Percentiles rank a stretch among this genome's conserved stretches.
These are phyloP conservation scores for Scaptomyza cyrtandrae DNA, from an alignment of 2,888 invertebrate species.

Conservation along the genomic window DNA sequence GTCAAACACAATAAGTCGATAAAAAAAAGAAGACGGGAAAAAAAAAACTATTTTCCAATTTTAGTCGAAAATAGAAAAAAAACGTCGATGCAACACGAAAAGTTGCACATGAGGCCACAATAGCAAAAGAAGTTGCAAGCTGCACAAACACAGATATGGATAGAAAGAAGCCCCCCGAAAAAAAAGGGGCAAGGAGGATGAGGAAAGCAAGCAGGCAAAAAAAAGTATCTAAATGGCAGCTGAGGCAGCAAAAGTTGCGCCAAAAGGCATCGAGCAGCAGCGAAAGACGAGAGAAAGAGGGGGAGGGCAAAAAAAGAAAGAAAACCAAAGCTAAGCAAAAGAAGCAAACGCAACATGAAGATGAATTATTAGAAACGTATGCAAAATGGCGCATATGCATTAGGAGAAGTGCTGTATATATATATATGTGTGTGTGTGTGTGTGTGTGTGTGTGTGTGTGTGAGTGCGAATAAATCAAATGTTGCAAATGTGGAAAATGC, in stretches of 20 bases:
- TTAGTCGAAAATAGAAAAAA: slow-evolving; percentile 18
- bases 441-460: slow-evolving; percentile 12
- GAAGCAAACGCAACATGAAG: slow-evolving; percentile 47
- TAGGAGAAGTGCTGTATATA: slow-evolving; percentile 32
- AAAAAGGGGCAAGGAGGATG: slow-evolving; percentile 1
- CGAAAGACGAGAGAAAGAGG: slow-evolving; percentile 1
- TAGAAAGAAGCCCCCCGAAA: not conserved
- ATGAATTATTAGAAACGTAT: slow-evolving; percentile 74
- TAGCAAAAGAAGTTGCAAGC: slow-evolving; percentile 41
- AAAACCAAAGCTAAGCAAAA: slow-evolving; percentile 13
- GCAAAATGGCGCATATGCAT: slow-evolving; percentile 74
- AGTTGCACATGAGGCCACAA: slow-evolving; percentile 43
- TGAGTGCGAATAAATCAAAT: slow-evolving; percentile 62
- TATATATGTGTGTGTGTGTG: slow-evolving; percentile 13
- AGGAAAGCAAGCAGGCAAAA: not conserved
- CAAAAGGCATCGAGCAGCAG: slow-evolving; percentile 17
- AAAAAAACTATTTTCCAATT: slow-evolving; percentile 71
- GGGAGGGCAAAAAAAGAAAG: slow-evolving; percentile 16
- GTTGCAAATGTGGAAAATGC: slow-evolving; percentile 54
- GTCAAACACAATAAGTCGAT: slow-evolving; percentile 71
- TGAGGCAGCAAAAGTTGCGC: slow-evolving; percentile 71
- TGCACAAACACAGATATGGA: slow-evolving; percentile 68
- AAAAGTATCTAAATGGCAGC: slow-evolving; percentile 55
- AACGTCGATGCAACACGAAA: slow-evolving; percentile 16
- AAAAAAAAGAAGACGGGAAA: slow-evolving; percentile 49